A percentile compares a stretch with the other conserved stretches of the same genome.
Conservation (phyloP, 2,888 invertebrate genomes). For the Cantharis nigra region DNA sequence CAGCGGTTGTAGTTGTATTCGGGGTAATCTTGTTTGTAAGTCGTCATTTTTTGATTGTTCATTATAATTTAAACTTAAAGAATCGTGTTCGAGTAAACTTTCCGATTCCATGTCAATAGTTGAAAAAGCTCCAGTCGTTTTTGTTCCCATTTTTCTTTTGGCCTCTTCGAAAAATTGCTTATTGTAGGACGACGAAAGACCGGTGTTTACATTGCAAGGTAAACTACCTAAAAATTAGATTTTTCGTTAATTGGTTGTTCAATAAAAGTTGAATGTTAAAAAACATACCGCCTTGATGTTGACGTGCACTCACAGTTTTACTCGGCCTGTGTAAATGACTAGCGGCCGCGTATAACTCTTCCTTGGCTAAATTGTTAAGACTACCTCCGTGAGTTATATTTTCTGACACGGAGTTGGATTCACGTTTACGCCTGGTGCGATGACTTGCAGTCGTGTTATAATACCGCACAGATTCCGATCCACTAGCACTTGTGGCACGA, state of each 20-base stretch:
- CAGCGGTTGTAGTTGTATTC: slow-evolving; percentile 14
- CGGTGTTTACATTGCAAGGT: slow-evolving; percentile 54
- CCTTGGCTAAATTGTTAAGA: slow-evolving; percentile 62
- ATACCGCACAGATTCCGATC: slow-evolving; percentile 54
- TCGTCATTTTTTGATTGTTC: slow-evolving; percentile 29
- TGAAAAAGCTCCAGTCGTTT: slow-evolving; percentile 39
- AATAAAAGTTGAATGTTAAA: not conserved
- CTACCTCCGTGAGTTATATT: slow-evolving; percentile 62
- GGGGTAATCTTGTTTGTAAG: slow-evolving; percentile 23
- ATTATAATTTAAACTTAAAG: slow-evolving; percentile 44
- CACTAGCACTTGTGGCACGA: slow-evolving; percentile 59
- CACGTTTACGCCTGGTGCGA: slow-evolving; percentile 53
- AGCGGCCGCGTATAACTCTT: slow-evolving; percentile 50
- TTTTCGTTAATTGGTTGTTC: not conserved
- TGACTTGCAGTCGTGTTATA: slow-evolving; percentile 56
- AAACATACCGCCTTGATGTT: slow-evolving; percentile 65
- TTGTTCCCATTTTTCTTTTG: slow-evolving; percentile 39
- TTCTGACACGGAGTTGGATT: slow-evolving; percentile 58
- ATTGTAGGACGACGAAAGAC: slow-evolving; percentile 40
- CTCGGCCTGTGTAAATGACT: slow-evolving; percentile 41
- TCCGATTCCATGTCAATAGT: slow-evolving; percentile 49
- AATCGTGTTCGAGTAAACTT: slow-evolving; percentile 48
- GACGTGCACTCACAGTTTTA: slow-evolving; percentile 55
- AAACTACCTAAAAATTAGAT: slow-evolving; percentile 46
- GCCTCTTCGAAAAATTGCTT: slow-evolving; percentile 51